Evolutionary conservation across 2,888 invertebrate genomes (phyloP).

Genomic region (Cactoblastis cactorum): DNA sequence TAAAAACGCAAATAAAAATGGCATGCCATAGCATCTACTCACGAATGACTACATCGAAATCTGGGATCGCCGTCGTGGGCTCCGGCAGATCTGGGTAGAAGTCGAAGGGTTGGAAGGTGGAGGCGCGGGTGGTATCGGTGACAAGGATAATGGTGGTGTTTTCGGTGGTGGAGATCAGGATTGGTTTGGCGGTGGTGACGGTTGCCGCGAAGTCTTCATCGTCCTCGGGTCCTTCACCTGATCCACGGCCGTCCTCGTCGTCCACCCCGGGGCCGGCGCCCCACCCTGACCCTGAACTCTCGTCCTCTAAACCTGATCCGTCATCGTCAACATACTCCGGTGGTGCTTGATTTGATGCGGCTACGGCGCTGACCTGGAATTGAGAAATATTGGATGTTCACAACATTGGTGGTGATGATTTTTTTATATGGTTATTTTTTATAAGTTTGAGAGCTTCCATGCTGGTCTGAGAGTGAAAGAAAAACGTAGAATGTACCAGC

Average conservation of each 20-base stretch:
- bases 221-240: slow-evolving; percentile 57
- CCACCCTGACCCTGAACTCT: slow-evolving; percentile 92
- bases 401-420: no score
- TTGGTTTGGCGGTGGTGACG: slow-evolving; percentile 30
- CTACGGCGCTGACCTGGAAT: slow-evolving; percentile 63
- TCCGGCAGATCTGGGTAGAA: slow-evolving; percentile 6
- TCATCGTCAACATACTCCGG: slow-evolving; percentile 87
- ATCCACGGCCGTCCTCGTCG: slow-evolving; percentile 83
- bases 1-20: slow-evolving; percentile 63
- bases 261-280: slow-evolving; percentile 84
- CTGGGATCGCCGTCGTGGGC: slow-evolving; percentile 42
- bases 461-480: no score
- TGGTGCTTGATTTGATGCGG: slow-evolving; percentile 49
- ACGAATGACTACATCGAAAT: slow-evolving; percentile 67
- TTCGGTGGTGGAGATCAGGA: slow-evolving; percentile 19
- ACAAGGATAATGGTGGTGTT: neutral
- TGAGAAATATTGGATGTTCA: slow-evolving; percentile 17
- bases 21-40: slow-evolving; percentile 78
- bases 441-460: no score
- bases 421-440: neutral
- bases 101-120: neutral
- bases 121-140: neutral
- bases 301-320: slow-evolving; percentile 87
- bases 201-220: slow-evolving; percentile 58
- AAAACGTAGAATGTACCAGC: no score